Conservation (phyloP, 35 echinoderm and acorn worm species). For the Lytechinus variegatus region DNA sequence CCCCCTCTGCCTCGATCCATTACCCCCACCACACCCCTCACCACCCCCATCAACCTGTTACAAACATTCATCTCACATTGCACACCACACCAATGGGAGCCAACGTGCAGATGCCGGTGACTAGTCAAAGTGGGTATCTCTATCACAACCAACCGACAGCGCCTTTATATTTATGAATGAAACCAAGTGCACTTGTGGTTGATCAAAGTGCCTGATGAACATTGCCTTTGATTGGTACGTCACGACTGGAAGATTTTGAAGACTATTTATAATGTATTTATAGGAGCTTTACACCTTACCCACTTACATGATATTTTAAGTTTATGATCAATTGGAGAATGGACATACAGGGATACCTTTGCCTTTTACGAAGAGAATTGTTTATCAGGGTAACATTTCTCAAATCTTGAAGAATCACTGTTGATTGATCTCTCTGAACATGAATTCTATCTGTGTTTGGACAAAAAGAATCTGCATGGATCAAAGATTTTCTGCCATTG, state of each 20-base stretch:
- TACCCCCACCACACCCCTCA: background rate
- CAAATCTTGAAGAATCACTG: background rate
- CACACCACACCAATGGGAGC: background rate
- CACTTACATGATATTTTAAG: background rate
- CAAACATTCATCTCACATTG: conserved; percentile 34
- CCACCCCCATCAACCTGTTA: background rate
- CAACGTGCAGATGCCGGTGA: conserved; percentile 24
- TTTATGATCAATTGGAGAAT: background rate
- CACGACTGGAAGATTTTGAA: background rate
- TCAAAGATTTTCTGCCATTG: background rate
- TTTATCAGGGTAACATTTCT: background rate
- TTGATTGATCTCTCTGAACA: background rate
- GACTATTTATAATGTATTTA: background rate
- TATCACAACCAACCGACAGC: background rate
- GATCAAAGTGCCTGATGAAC: background rate
- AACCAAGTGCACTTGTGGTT: background rate
- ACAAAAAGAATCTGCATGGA: background rate
- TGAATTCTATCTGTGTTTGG: background rate
- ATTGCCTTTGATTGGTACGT: background rate
- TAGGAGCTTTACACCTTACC: background rate
- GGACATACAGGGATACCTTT: background rate
- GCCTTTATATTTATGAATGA: conserved; percentile 1
- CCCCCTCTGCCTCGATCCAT: background rate
- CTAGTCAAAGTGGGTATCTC: background rate
- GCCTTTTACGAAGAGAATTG: background rate